These are phyloP conservation scores for Salvelinus namaycush DNA, from an alignment of 2,113 vertebrate species.

Conservation along the genomic window DNA sequence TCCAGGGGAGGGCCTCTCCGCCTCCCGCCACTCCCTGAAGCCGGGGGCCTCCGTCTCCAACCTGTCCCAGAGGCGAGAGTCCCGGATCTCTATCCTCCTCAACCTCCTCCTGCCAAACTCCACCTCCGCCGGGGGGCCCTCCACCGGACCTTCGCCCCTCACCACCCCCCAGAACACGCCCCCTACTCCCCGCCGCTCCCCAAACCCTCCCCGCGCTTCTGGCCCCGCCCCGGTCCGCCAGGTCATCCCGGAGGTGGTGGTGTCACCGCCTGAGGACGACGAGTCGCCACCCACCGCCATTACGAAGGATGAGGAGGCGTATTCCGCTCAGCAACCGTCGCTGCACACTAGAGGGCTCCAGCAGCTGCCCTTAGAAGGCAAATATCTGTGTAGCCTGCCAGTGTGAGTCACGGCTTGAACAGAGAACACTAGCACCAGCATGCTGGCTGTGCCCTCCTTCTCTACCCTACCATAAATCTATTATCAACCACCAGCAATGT, in stretches of 20 bases:
- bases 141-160: conserved; percentile 73
- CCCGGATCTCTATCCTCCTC: conserved; percentile 87
- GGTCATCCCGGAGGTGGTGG: conserved; percentile 89
- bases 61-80: conserved; percentile 88
- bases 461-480: conserved; percentile 17
- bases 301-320: conserved; percentile 75
- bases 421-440: conserved; percentile 75
- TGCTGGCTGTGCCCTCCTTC: conserved; percentile 55
- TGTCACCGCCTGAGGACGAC: conserved; percentile 93
- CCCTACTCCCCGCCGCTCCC: conserved; percentile 71
- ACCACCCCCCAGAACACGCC: conserved; percentile 88
- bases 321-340: conserved; percentile 66
- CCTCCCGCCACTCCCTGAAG: conserved; percentile 89
- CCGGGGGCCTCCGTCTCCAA: conserved; percentile 80
- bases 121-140: conserved; percentile 40
- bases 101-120: conserved; percentile 87
- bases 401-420: conserved; percentile 78
- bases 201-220: neutral
- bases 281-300: conserved; percentile 63
- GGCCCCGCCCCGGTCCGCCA: conserved; percentile 64
- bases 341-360: conserved; percentile 66
- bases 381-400: conserved; percentile 83
- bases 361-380: conserved; percentile 88
- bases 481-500: conserved; percentile 34
- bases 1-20: conserved; percentile 93